Evolutionary conservation across 2,113 vertebrate species (phyloP).

Genomic region (Aldabrachelys gigantea): DNA sequence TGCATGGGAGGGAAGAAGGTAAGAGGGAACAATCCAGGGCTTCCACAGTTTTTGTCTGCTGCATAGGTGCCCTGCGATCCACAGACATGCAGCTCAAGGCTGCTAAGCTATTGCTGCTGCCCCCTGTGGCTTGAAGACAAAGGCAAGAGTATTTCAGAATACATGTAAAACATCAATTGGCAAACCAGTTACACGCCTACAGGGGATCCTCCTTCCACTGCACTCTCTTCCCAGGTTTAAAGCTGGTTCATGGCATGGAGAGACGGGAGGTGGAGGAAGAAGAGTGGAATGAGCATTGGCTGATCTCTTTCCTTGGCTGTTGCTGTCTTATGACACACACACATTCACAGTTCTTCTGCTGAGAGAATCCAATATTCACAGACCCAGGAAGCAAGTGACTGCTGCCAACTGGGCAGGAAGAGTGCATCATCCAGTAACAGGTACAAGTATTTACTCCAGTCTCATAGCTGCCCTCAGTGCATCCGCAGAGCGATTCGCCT

Average conservation of each 20-base stretch:
- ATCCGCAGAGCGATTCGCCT: conserved; percentile 58
- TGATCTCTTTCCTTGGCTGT: not conserved
- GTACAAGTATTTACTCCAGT: conserved; percentile 63
- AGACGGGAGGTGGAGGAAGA: conserved; percentile 42
- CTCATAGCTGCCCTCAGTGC: conserved; percentile 59
- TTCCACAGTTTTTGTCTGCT: not conserved
- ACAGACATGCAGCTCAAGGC: not conserved
- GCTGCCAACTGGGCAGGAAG: conserved; percentile 46
- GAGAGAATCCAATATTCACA: not conserved
- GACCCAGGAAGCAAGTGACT: not conserved
- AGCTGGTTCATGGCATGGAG: conserved; percentile 43
- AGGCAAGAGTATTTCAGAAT: not conserved
- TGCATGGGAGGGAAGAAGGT: not conserved
- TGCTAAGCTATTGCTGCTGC: conserved; percentile 13
- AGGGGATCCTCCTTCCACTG: not conserved
- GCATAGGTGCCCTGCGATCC: not conserved
- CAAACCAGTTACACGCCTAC: not conserved
- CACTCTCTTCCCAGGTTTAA: conserved; percentile 27
- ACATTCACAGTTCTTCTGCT: not conserved
- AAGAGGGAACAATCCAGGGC: not conserved
- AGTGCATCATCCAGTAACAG: conserved; percentile 49
- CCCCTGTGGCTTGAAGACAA: not conserved
- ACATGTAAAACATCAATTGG: not conserved
- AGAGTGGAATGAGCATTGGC: conserved; percentile 2
- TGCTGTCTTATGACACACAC: not conserved